These are phyloP conservation scores for Puma concolor DNA, from an alignment of 2,113 vertebrate species.

Conservation along the genomic window DNA sequence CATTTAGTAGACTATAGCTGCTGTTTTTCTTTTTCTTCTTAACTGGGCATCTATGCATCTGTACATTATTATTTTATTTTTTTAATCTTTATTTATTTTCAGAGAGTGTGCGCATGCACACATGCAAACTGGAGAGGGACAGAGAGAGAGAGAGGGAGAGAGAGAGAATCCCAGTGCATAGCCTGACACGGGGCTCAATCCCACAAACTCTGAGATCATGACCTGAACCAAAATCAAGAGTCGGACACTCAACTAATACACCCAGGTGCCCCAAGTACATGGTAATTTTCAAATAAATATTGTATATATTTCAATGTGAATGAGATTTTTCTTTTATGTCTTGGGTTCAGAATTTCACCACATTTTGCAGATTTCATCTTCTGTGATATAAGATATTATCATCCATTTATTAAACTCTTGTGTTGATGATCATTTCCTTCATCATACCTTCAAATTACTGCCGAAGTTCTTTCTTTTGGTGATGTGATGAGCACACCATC, in stretches of 20 bases:
- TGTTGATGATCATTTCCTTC: neutral
- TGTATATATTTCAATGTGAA: neutral
- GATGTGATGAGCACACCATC: neutral
- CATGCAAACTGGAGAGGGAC: too few relatives aligned
- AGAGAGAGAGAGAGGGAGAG: too few relatives aligned
- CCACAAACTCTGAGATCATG: too few relatives aligned
- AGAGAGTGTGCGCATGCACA: too few relatives aligned
- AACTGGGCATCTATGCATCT: neutral
- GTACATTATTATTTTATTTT: neutral
- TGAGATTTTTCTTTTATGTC: neutral
- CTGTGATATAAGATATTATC: neutral
- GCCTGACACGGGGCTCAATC: too few relatives aligned
- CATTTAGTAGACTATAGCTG: neutral
- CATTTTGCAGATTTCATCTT: neutral
- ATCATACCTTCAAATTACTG: neutral
- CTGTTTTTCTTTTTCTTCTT: neutral
- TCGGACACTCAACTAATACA: too few relatives aligned
- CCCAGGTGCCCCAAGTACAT: neutral
- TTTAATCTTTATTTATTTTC: too few relatives aligned
- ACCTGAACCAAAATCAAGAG: too few relatives aligned
- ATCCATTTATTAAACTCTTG: neutral
- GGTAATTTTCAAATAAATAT: constrained; percentile 43
- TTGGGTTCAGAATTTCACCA: neutral
- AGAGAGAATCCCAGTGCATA: too few relatives aligned
- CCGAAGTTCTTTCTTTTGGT: neutral